These are phyloP conservation scores for Aethes cnicana DNA, from an alignment of 2,888 invertebrate genomes.

Conservation along the genomic window DNA sequence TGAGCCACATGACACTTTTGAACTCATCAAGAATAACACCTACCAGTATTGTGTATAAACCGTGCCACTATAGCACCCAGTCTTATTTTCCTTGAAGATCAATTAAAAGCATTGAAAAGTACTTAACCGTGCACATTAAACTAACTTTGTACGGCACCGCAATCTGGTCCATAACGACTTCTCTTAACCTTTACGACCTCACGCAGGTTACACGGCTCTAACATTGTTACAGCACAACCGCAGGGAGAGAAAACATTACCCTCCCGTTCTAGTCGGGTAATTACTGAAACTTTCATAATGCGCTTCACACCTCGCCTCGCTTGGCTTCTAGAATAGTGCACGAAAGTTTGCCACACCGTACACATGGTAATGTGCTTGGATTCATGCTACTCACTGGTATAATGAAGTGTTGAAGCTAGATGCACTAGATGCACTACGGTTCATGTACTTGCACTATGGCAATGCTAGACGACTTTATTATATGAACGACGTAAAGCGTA, in stretches of 20 bases:
- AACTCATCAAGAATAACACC: too few relatives aligned
- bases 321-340: neutral
- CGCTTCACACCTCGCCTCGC: slow-evolving; percentile 23
- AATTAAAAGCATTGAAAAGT: neutral
- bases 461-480: too few relatives aligned
- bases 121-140: neutral
- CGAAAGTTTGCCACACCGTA: neutral
- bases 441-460: too few relatives aligned
- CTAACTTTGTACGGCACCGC: slow-evolving; percentile 16
- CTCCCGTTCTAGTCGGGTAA: slow-evolving; percentile 19
- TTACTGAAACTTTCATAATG: slow-evolving; percentile 27
- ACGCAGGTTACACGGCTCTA: slow-evolving; percentile 10
- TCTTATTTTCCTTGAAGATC: too few relatives aligned
- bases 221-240: slow-evolving; percentile 22
- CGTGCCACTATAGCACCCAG: too few relatives aligned
- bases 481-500: too few relatives aligned
- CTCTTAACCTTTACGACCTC: slow-evolving; percentile 14
- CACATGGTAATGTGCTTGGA: neutral
- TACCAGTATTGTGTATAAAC: too few relatives aligned
- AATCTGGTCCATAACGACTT: slow-evolving; percentile 23
- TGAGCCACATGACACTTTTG: too few relatives aligned
- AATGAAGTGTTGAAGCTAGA: too few relatives aligned
- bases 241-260: slow-evolving; percentile 27
- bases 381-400: too few relatives aligned
- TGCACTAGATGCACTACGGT: too few relatives aligned